Base-by-base conservation (phyloP, 2,113 vertebrate species). In the Laticauda colubrina region DNA sequence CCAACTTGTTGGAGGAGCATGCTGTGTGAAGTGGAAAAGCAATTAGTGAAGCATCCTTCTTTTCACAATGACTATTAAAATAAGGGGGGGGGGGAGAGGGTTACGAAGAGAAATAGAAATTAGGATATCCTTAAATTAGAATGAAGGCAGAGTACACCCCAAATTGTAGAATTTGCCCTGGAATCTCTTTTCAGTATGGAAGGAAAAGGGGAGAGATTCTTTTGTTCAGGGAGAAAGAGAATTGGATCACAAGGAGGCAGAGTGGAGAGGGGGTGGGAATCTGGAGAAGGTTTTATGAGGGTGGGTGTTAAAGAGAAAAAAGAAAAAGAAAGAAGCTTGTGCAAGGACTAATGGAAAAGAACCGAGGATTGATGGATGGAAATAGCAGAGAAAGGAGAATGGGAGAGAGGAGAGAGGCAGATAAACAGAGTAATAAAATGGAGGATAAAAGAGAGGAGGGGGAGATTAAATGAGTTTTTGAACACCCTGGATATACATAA, bases 211-310 rank as follows among this genome's bases (percentile, higher is more conserved):
- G 89, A 90, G 81, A 34, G 45, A 14, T n/a, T 89, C 92, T 93
- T 93, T 93, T 93, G 92, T 93, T 93, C 89, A 43, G 23, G 55
- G 39, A 87, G 48, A 89, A 2, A 53, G 81, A 90, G 75, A 85
- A 5, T 21, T 21, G 14, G 89, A 57, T 87, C 45, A 90, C 3
- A 48, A 26, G 56, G 86, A 93, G 89, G 88, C 55, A 89, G 69
- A 34, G 43, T 51, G 6, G 21, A 45, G 51, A 10, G 75, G 55
- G 75, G 26, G 18, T 39, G 51, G 48, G 57, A 26, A 56, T 15
- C 8, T 26, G 14, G 53, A 64, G 88, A 85, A 92, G 39, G 53
- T 89, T 64, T 64, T 53, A 89, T 56, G 69, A 81, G 88, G 23
- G 39, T 9, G 6, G 55, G 69, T 21, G 69, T 43, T 81, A 18